A percentile compares a stretch with the other conserved stretches of the same genome.
Evolutionary conservation across 2,797 vertebrate species (phyloP).

Genomic region (Crocodylus rhombifer): DNA sequence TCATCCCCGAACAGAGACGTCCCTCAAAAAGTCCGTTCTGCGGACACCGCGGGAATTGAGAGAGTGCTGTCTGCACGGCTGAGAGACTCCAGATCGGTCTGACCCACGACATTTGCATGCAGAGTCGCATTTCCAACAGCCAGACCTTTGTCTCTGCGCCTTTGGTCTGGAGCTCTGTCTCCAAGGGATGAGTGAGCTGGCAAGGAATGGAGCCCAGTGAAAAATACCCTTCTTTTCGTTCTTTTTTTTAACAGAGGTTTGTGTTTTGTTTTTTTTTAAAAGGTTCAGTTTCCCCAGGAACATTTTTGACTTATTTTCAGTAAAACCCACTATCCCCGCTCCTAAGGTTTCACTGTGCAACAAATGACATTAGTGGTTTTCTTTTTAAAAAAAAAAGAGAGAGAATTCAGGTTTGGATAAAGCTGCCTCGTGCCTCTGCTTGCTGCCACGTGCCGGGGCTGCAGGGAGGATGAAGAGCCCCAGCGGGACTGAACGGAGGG

Average conservation of each 20-base stretch:
- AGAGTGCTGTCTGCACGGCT: background rate
- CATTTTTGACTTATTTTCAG: too few species aligned
- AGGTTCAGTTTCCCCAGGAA: background rate
- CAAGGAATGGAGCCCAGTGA: background rate
- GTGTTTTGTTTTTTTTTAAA: background rate
- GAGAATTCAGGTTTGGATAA: background rate
- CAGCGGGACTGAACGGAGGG: background rate
- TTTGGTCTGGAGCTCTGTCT: background rate
- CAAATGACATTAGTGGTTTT: background rate
- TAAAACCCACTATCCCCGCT: background rate
- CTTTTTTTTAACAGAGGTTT: background rate
- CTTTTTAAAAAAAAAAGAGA: too few species aligned
- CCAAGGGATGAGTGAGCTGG: fast-evolving
- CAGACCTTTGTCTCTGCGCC: background rate
- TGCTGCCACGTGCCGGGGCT: background rate
- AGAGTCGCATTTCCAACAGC: background rate
- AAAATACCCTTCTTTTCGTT: too few species aligned
- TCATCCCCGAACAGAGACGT: background rate
- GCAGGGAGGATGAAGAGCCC: background rate
- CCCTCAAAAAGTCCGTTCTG: background rate
- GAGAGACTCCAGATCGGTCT: background rate
- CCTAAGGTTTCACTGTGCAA: background rate
- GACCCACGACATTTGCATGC: background rate
- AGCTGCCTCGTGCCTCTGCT: background rate
- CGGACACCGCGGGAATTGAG: background rate